Evolutionary conservation across 2,888 invertebrate species (phyloP), one percentile per base, ranked within the genome.

Genomic region (Sphaerophoria taeniata): DNA sequence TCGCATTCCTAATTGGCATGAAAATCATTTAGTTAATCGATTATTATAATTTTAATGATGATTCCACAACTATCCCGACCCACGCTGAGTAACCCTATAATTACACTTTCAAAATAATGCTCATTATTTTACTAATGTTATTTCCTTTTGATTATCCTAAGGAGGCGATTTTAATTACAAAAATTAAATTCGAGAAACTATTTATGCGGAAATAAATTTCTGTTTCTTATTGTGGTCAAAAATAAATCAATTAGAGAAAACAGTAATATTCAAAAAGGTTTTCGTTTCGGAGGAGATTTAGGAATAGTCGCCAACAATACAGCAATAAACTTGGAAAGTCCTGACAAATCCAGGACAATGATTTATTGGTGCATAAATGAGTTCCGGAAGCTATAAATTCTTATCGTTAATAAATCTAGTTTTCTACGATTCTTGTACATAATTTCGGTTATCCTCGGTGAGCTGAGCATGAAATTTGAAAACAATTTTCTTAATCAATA

Each of bases 401-500:
- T 55, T 12, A 43, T 55, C 16, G 36, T 5, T 58, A 34, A 84
- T 84, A 84, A 84, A 79, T 84, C 79, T 75, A 36, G 6, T 4
- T 56, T n/a, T 36, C 4, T 14, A 14, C 16, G 7, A 49, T 49
- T 16, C 9, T 33, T 24, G 6, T 14, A 33, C 34, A 56, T 14
- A 2, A 39, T 7, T 39, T 43, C 12, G 56, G 36, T 9, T 36
- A 34, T 56, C 60, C 24, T 78, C 58, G 61, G 70, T 79, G 49
- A 53, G 60, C 61, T 79, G 53, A 58, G 69, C 53, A 65, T 47
- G 16, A 72, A 65, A 83, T 71, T 79, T 71, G 65, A 71, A 84
- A 84, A 84, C 84, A 84, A 84, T 84, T 84, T 84, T 67, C 71
- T 63, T 49, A 79, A 79, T 84, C 84, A 75, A 75, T 75, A 75